Base-by-base conservation (phyloP, 2,888 invertebrate genomes). In the Trypoxylon attenuatum region DNA sequence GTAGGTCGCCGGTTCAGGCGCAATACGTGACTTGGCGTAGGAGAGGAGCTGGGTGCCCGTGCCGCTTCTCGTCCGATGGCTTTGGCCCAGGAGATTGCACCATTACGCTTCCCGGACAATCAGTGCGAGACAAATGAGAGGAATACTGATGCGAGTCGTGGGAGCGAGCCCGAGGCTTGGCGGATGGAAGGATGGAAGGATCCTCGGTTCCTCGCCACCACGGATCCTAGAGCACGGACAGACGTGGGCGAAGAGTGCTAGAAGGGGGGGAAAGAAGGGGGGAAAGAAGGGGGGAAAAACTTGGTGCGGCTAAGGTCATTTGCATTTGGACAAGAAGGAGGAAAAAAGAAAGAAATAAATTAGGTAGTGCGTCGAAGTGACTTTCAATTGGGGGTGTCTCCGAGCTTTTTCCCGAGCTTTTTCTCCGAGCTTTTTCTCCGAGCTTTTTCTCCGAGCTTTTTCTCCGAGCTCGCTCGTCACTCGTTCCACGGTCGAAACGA, bases 111-210 rank as follows among this genome's bases (percentile, higher is more conserved):
- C 76, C 73, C 69, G 73, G 72, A 79, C 83, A 83, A 84, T 84
- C 84, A 82, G 83, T 79, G 79, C 73, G 78, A 78, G 81, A 82
- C 81, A 82, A 84, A 81, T 80, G 82, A 78, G 77, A 78, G 78
- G 84, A 84, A 83, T 84, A 85, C 82, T 80, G 79, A 84, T 83
- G 73, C 58, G 70, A 47, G 58, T 33, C 71, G 58, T 42, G 41
- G 56, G 63, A 57, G 29, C 53, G 47, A 42, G 22, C 51, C 27
- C 27, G 22, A 49, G 39, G 10, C 13, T 13, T 6, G 5, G 46
- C 23, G 5, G 22, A 15, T 45, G 25, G 18, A 19, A 13, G 42
- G 19, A 19, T 21, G 62, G 25, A 3, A 10, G 19, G 15, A 21
- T 4, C 13, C 1, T 22, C 13, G 47, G 46, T 33, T 65, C 55